These are phyloP conservation scores for Corythoichthys intestinalis DNA, from an alignment of 2,113 vertebrate species.

Conservation along the genomic window DNA sequence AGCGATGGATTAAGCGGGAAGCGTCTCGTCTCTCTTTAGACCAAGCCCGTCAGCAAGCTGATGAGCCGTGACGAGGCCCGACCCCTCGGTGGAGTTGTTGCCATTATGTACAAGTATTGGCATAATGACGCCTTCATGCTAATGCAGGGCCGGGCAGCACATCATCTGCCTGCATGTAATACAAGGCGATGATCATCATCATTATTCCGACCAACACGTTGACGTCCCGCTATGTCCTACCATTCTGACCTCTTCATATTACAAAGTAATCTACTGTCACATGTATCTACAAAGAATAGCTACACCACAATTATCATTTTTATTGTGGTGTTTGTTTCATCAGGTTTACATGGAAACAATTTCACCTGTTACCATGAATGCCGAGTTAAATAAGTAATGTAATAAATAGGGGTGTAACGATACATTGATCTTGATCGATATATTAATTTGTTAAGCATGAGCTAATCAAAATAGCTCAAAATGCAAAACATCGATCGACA, in stretches of 20 bases:
- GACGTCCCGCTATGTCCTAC: constrained; percentile 14
- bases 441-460: no score
- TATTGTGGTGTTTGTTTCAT: constrained; percentile 1
- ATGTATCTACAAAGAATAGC: neutral
- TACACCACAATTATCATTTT: neutral
- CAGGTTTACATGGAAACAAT: neutral
- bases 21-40: constrained; percentile 67
- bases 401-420: no score
- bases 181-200: constrained; percentile 50
- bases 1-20: constrained; percentile 75
- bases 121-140: constrained; percentile 82
- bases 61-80: constrained; percentile 77
- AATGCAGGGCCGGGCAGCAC: constrained; percentile 65
- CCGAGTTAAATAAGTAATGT: neutral
- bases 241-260: constrained; percentile 6
- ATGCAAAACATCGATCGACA: no score
- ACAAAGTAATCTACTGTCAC: neutral
- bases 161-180: constrained; percentile 70
- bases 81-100: constrained; percentile 75
- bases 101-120: constrained; percentile 79
- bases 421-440: no score
- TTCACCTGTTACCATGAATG: neutral
- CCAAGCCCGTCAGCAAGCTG: constrained; percentile 71
- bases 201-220: constrained; percentile 45
- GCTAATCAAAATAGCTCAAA: no score